Conservation (phyloP, 2,113 vertebrate species). For the Psilopogon haemacephalus region DNA sequence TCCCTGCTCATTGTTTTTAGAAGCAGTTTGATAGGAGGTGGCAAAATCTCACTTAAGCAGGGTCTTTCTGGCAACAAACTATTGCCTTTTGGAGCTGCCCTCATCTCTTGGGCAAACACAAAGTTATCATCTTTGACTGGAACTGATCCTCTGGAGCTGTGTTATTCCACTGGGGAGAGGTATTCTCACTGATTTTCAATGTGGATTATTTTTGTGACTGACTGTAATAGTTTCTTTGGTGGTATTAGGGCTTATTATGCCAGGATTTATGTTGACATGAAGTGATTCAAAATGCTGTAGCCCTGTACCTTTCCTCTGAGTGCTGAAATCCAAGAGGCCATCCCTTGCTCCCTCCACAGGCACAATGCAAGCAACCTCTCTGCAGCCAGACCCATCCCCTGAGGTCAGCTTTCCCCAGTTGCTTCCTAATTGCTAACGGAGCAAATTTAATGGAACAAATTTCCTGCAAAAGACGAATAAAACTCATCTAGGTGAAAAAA, state of each 20-base stretch:
- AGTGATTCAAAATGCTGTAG: conserved; percentile 14
- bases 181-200: conserved; percentile 20
- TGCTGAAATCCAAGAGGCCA: neutral
- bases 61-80: neutral
- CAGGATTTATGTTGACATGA: conserved; percentile 53
- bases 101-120: conserved; percentile 16
- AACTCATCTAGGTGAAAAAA: neutral
- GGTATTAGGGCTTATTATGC: conserved; percentile 62
- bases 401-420: neutral
- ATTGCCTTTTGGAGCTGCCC: conserved; percentile 27
- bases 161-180: conserved; percentile 25
- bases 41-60: neutral
- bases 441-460: neutral
- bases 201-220: conserved; percentile 61
- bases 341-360: neutral
- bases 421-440: neutral
- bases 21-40: neutral
- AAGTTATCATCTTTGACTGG: conserved; percentile 24
- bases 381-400: neutral
- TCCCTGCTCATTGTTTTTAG: neutral
- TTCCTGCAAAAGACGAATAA: neutral
- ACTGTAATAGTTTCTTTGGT: conserved; percentile 61
- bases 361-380: neutral
- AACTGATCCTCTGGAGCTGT: conserved; percentile 46
- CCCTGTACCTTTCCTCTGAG: neutral